Conservation (phyloP, 2,797 vertebrate genomes). For the Phaenicophaeus curvirostris region DNA sequence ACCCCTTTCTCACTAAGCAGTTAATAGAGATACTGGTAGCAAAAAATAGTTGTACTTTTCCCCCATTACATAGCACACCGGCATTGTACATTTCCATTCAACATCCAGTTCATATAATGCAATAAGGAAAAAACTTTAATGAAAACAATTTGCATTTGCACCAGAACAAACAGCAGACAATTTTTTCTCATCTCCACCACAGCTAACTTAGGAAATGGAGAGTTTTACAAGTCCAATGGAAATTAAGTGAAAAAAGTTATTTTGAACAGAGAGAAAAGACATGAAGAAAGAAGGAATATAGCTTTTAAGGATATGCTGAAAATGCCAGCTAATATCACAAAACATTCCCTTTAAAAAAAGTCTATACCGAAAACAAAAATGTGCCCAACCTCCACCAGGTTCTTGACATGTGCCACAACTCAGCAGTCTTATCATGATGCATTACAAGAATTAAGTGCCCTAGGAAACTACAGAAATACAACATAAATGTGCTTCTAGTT, state of each 20-base stretch:
- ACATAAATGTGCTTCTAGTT: not conserved
- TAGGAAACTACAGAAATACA: not conserved
- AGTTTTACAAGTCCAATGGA: not conserved
- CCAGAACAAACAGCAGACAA: not conserved
- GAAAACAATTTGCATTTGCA: not conserved
- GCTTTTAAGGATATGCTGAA: not conserved
- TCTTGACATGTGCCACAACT: accelerated
- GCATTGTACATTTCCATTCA: not conserved
- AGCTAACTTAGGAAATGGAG: not conserved
- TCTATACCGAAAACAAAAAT: not conserved
- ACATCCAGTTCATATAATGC: not conserved
- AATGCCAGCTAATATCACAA: not conserved
- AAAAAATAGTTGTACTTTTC: not conserved
- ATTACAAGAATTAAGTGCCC: not conserved
- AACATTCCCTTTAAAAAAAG: not conserved
- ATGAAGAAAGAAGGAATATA: not conserved
- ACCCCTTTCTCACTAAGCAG: not conserved
- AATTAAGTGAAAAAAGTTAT: not conserved
- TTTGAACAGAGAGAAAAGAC: not conserved
- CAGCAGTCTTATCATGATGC: not conserved
- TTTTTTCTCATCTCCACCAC: not conserved
- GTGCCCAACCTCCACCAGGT: accelerated
- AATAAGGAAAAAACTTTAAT: not conserved
- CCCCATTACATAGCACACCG: not conserved
- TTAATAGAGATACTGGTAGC: accelerated